Evolutionary conservation across 1,140 invertebrate species (phyloP).

Genomic region (Solenopsis invicta): DNA sequence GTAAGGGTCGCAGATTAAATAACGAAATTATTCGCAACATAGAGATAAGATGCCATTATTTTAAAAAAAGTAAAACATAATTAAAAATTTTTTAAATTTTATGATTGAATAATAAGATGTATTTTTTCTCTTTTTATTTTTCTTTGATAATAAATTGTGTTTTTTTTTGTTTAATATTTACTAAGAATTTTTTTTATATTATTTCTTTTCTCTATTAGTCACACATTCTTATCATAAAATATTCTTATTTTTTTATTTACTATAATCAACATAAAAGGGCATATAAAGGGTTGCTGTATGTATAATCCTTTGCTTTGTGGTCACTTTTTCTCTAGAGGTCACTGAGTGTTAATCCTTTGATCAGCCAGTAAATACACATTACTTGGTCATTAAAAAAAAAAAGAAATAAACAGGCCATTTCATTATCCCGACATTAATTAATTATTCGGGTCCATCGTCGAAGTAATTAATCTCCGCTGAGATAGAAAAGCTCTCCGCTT

Average conservation of each 20-base stretch:
- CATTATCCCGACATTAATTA: slow-evolving; percentile 83
- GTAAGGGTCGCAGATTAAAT: background rate
- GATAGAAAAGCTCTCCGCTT: slow-evolving; percentile 66
- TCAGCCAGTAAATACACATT: slow-evolving; percentile 22
- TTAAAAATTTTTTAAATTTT: background rate
- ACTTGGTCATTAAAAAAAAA: slow-evolving; percentile 66
- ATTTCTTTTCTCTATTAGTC: background rate
- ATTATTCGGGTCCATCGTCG: slow-evolving; percentile 78
- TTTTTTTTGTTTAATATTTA: background rate
- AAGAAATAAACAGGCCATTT: slow-evolving; percentile 74
- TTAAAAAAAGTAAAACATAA: background rate
- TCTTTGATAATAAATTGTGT: background rate
- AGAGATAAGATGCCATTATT: background rate
- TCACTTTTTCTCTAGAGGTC: slow-evolving; percentile 61
- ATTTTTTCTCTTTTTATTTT: background rate
- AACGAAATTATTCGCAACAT: background rate
- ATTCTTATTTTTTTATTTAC: slow-evolving; percentile 28
- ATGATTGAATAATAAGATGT: background rate
- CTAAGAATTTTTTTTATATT: background rate
- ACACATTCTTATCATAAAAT: background rate
- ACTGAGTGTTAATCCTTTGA: slow-evolving; percentile 48
- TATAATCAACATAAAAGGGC: background rate
- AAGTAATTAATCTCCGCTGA: slow-evolving; percentile 84
- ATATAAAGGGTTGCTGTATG: slow-evolving; percentile 7
- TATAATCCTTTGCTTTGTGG: slow-evolving; percentile 57